Base-by-base conservation (phyloP, 2,113 vertebrate genomes). In the Halichoeres trimaculatus region DNA sequence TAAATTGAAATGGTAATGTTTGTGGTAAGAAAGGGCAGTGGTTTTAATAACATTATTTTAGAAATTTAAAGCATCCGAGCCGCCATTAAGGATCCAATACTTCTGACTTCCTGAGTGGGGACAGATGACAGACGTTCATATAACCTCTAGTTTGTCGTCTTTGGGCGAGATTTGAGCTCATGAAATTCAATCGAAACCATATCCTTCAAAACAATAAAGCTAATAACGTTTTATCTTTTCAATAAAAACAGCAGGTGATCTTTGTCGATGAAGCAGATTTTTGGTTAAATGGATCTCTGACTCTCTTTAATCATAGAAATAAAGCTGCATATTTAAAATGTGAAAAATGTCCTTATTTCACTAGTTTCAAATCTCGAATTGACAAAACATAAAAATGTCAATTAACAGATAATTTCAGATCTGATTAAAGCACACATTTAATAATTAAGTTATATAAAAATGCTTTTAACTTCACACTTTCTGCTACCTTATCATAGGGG, bases 1-100 rank as follows among this genome's bases (percentile, higher is more conserved):
- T 82, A 92, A 92, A 93, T 91, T 92, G 90, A 93, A 93, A 92
- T 90, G 89, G 88, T 89, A 91, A 92, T 90, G 83, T 88, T 77
- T 88, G 75, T 68, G 82, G 34, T 81, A 83, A 87, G 73, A 91
- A 91, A 90, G 82, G 87, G 69, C 88, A 89, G 71, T 79, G 70
- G 82, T 84, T 89, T 79, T 89, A 88, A 91, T 90, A 84, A 72
- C 40, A 76, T 89, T 88, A 88, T 90, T 92, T 89, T 83, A 83
- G 74, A 84, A 75, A 81, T 81, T 48, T 86, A 84, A 88, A 71
- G 70, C 67, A 81, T 76, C 70, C 22, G 12, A 72, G 74, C 72
- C 50, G 51, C 16, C 17, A 74, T 78, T 67, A 43, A 60, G 70
- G 81, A 90, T 85, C 62, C 70, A 89, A 92, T 92, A 88, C 85